Percentiles rank a stretch among this genome's conserved stretches.
Evolutionary conservation across 1,140 invertebrate genomes (phyloP).

Genomic region (Anagrus nilaparvatae): DNA sequence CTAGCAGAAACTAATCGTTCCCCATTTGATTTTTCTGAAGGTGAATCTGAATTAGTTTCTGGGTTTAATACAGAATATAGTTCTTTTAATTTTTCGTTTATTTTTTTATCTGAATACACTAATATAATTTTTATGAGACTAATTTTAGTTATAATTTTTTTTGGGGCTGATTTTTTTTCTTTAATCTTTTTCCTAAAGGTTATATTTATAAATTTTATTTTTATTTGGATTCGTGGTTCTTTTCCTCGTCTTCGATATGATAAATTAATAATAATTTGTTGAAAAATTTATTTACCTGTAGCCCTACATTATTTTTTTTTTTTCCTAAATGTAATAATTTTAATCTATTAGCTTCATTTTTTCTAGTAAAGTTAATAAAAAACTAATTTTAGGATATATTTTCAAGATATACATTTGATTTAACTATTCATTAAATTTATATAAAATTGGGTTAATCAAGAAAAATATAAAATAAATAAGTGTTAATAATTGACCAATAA

Average conservation of each 20-base stretch:
- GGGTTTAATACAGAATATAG: slow-evolving; percentile 67
- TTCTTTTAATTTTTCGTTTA: slow-evolving; percentile 53
- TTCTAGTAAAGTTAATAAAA: slow-evolving; percentile 36
- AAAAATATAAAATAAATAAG: slow-evolving; percentile 47
- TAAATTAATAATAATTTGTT: slow-evolving; percentile 49
- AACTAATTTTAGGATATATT: slow-evolving; percentile 47
- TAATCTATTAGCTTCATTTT: slow-evolving; percentile 26
- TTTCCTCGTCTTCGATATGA: slow-evolving; percentile 50
- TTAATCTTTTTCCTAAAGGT: too few species aligned
- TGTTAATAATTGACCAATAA: slow-evolving; percentile 48
- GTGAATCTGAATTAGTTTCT: slow-evolving; percentile 63
- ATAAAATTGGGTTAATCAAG: slow-evolving; percentile 28
- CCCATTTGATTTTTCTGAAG: slow-evolving; percentile 69
- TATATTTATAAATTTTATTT: slow-evolving; percentile 42
- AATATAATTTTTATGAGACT: slow-evolving; percentile 45
- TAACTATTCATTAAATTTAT: slow-evolving; percentile 44
- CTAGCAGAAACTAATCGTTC: slow-evolving; percentile 62
- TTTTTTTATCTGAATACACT: slow-evolving; percentile 61
- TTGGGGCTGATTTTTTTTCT: too few species aligned
- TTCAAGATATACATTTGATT: slow-evolving; percentile 57
- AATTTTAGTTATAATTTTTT: too few species aligned
- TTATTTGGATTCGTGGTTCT: slow-evolving; percentile 47
- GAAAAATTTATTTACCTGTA: slow-evolving; percentile 44
- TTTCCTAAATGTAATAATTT: slow-evolving; percentile 32
- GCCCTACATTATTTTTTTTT: slow-evolving; percentile 44